phyloP scores from a whole-genome alignment of 2,888 invertebrate species.

The Aplocera efformata region DNA sequence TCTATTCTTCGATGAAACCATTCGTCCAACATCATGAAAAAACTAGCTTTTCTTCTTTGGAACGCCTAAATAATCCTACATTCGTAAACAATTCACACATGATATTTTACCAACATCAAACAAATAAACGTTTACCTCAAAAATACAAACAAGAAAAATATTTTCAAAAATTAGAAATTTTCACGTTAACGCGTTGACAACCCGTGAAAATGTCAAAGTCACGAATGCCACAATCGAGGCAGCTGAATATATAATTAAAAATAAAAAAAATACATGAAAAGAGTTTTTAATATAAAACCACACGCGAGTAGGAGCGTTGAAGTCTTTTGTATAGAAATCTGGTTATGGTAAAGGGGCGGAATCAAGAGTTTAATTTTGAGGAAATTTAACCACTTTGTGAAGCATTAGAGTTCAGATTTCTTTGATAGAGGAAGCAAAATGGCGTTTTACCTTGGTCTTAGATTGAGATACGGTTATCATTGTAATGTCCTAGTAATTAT shows the following conservation, averaged over 20 bases:
- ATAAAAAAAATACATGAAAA: slow-evolving; percentile 18
- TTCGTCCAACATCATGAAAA: slow-evolving; percentile 76
- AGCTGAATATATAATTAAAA: slow-evolving; percentile 21
- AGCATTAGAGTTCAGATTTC: neutral
- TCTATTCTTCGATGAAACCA: slow-evolving; percentile 67
- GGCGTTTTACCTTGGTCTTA: no score
- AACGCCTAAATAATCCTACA: slow-evolving; percentile 52
- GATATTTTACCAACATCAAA: slow-evolving; percentile 70
- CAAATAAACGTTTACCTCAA: slow-evolving; percentile 76
- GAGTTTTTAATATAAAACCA: slow-evolving; percentile 13
- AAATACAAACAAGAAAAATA: slow-evolving; percentile 77
- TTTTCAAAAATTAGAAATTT: slow-evolving; percentile 68
- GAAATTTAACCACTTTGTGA: neutral
- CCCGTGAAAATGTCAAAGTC: slow-evolving; percentile 47
- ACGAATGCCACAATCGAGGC: slow-evolving; percentile 35
- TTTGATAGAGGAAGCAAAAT: no score
- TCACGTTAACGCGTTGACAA: slow-evolving; percentile 59
- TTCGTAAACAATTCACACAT: slow-evolving; percentile 66
- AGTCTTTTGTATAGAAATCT: slow-evolving; percentile 19
- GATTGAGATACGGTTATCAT: no score
- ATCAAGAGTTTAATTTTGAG: neutral
- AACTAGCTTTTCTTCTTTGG: slow-evolving; percentile 44
- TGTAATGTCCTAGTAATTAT: no score
- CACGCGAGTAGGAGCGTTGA: slow-evolving; percentile 19
- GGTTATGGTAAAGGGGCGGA: slow-evolving; percentile 4